These are phyloP conservation scores for Pardosa pseudoannulata DNA, from an alignment of 2,888 invertebrate species.

Conservation along the genomic window DNA sequence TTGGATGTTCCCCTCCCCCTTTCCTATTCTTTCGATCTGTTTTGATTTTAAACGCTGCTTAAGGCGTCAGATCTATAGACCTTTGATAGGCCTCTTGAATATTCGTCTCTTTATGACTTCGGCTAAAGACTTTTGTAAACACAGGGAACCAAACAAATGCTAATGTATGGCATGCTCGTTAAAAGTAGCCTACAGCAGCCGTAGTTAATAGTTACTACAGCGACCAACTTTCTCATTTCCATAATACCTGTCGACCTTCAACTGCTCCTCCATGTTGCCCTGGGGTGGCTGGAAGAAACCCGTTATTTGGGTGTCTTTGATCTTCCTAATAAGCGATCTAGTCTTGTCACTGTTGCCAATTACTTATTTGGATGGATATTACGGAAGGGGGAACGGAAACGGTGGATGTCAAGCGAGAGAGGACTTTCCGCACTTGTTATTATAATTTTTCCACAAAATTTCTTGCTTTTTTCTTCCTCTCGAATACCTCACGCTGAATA, in stretches of 20 bases:
- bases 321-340: constrained; percentile 50
- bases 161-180: constrained; percentile 27
- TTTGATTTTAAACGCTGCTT: too few relatives aligned
- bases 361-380: constrained; percentile 27
- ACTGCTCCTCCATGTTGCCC: constrained; percentile 19
- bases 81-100: too few relatives aligned
- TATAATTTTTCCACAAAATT: background rate
- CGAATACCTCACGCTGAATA: background rate
- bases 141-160: constrained; percentile 28
- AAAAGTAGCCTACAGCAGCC: constrained; percentile 22
- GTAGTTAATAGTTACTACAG: constrained; percentile 44
- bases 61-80: too few relatives aligned
- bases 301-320: constrained; percentile 66
- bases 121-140: background rate
- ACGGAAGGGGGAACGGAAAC: constrained; percentile 1
- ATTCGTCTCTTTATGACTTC: too few relatives aligned
- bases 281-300: constrained; percentile 52
- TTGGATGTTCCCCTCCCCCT: too few relatives aligned
- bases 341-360: constrained; percentile 60
- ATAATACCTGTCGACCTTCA: constrained; percentile 59
- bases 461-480: background rate
- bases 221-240: constrained; percentile 37
- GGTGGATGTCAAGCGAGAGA: background rate
- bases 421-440: constrained; percentile 21
- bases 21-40: too few relatives aligned